A percentile compares a stretch with the other conserved stretches of the same genome.
phyloP scores from a whole-genome alignment of 2,113 vertebrate genomes.

The Xenopus tropicalis region DNA sequence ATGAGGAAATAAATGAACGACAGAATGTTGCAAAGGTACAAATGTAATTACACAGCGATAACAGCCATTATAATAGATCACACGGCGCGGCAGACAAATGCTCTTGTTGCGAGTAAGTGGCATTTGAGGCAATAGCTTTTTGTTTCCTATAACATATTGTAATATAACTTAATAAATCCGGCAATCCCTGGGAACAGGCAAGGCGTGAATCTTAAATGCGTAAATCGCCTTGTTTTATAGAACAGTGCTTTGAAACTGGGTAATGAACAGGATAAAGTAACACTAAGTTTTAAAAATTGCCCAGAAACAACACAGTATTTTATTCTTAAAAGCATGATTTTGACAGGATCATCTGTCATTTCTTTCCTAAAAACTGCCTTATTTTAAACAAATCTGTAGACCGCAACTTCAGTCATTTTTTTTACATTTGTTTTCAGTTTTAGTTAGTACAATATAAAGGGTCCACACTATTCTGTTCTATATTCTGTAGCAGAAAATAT shows the following conservation, averaged over 20 bases:
- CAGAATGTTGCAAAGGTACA: conserved; percentile 37
- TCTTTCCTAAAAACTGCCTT: too few species aligned
- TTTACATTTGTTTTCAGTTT: too few species aligned
- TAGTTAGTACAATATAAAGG: too few species aligned
- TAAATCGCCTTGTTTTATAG: conserved; percentile 33
- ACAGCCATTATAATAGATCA: conserved; percentile 39
- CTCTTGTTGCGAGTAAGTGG: conserved; percentile 35
- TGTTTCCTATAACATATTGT: conserved; percentile 33
- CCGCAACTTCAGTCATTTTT: too few species aligned
- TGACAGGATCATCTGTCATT: too few species aligned
- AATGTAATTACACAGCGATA: conserved; percentile 44
- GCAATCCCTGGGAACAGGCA: conserved; percentile 35
- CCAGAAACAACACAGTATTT: background rate
- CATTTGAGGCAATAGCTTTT: conserved; percentile 38
- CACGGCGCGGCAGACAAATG: conserved; percentile 33
- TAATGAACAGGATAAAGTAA: conserved; percentile 18
- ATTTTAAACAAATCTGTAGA: too few species aligned
- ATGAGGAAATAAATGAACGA: conserved; percentile 28
- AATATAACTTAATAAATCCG: conserved; percentile 39
- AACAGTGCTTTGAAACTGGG: conserved; percentile 6
- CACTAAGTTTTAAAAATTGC: conserved; percentile 10
- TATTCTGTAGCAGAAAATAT: too few species aligned
- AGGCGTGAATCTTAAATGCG: conserved; percentile 22
- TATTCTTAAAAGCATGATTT: background rate
- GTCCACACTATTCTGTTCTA: too few species aligned